Conservation (phyloP, 2,113 vertebrate species). For the Corythoichthys haematopterus region DNA sequence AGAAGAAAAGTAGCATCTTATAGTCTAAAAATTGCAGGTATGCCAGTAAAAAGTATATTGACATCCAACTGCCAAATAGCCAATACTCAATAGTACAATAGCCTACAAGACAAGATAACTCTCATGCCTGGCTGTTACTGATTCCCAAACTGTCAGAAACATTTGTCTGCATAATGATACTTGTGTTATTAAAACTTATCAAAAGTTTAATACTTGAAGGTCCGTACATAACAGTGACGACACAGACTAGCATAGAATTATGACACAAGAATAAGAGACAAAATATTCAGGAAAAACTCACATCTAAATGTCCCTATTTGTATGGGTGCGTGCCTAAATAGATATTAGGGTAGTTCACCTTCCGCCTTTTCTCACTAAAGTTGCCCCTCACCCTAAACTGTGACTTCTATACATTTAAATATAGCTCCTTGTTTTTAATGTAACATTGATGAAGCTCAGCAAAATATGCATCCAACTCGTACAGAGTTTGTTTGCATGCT, state of each 20-base stretch:
- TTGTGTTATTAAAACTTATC: not conserved
- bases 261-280: not conserved
- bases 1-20: too few relatives aligned
- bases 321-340: not conserved
- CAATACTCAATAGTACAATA: not conserved
- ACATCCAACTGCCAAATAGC: too few relatives aligned
- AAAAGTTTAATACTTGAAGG: not conserved
- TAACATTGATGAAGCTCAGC: not conserved
- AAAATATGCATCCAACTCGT: not conserved
- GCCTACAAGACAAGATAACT: not conserved
- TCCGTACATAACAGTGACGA: not conserved
- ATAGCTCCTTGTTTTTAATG: not conserved
- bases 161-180: not conserved
- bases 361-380: not conserved
- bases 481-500: not conserved
- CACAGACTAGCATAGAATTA: not conserved
- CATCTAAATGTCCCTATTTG: not conserved
- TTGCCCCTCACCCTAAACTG: not conserved
- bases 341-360: not conserved
- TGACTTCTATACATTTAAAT: not conserved
- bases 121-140: not conserved
- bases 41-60: too few relatives aligned
- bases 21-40: too few relatives aligned
- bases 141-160: not conserved
- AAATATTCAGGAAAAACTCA: not conserved